Percentiles rank a stretch among this genome's conserved stretches.
phyloP scores from a whole-genome alignment of 2,113 vertebrate genomes.

The Rhegmatorhina hoffmannsi region DNA sequence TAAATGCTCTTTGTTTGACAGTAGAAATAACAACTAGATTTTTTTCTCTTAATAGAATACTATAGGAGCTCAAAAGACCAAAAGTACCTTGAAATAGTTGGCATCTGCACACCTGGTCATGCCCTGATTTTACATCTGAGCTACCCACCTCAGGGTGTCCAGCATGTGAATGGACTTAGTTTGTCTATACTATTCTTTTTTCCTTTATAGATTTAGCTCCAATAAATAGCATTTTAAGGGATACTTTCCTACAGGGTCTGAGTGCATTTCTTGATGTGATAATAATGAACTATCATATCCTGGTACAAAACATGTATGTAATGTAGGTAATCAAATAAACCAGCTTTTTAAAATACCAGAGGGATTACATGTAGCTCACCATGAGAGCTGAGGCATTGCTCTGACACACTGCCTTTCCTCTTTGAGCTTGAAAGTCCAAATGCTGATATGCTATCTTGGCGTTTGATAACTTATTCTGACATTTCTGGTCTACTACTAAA shows the following conservation, averaged over 20 bases:
- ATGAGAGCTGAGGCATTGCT: not conserved
- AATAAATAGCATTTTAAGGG: not conserved
- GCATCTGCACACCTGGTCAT: not conserved
- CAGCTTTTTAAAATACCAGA: not conserved
- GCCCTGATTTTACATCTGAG: not conserved
- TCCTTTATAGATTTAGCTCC: not conserved
- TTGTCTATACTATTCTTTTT: not conserved
- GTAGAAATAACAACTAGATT: not conserved
- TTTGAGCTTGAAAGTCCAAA: not conserved
- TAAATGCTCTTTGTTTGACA: not conserved
- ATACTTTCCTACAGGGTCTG: not conserved
- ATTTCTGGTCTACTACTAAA: not conserved
- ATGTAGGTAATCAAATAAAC: not conserved
- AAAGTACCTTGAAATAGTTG: not conserved
- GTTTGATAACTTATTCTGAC: not conserved
- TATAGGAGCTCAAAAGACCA: not conserved
- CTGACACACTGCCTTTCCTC: not conserved
- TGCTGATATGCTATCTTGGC: not conserved
- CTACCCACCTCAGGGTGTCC: not conserved
- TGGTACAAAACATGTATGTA: not conserved
- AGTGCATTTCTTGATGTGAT: not conserved
- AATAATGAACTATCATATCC: not conserved
- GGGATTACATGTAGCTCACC: not conserved
- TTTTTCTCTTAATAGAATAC: not conserved
- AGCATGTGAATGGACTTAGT: not conserved